phyloP scores from a whole-genome alignment of 2,888 invertebrate species.

The Athetis lepigone region DNA sequence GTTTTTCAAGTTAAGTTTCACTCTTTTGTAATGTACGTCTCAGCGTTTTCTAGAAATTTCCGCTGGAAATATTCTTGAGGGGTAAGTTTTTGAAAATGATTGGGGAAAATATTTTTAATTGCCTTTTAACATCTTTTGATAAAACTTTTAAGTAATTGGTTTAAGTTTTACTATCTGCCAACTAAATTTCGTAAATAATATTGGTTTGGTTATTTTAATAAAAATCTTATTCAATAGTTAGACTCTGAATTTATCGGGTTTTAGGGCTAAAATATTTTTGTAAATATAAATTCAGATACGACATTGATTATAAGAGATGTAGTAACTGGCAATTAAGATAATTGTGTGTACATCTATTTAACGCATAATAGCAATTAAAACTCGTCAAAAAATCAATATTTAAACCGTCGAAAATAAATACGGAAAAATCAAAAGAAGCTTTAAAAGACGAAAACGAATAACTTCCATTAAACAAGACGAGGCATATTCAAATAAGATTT shows the following conservation, averaged over 20 bases:
- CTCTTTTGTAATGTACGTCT: conserved; percentile 47
- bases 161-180: too few relatives aligned
- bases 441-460: conserved; percentile 18
- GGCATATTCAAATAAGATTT: conserved; percentile 45
- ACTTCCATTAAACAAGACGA: conserved; percentile 27
- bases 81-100: conserved; percentile 16
- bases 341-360: too few relatives aligned
- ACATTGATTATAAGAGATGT: too few relatives aligned
- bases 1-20: conserved; percentile 53
- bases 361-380: neutral
- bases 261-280: too few relatives aligned
- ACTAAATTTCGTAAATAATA: too few relatives aligned
- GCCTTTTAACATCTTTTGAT: neutral
- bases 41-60: conserved; percentile 48
- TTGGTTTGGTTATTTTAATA: too few relatives aligned
- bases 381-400: neutral
- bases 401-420: conserved; percentile 4
- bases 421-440: conserved; percentile 7
- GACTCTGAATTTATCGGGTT: too few relatives aligned
- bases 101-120: neutral
- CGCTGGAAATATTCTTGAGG: conserved; percentile 4
- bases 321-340: too few relatives aligned
- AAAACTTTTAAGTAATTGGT: neutral
- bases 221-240: too few relatives aligned
- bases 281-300: too few relatives aligned